These are phyloP conservation scores for Bicyclus anynana DNA, from an alignment of 1,140 invertebrate species.

Conservation along the genomic window DNA sequence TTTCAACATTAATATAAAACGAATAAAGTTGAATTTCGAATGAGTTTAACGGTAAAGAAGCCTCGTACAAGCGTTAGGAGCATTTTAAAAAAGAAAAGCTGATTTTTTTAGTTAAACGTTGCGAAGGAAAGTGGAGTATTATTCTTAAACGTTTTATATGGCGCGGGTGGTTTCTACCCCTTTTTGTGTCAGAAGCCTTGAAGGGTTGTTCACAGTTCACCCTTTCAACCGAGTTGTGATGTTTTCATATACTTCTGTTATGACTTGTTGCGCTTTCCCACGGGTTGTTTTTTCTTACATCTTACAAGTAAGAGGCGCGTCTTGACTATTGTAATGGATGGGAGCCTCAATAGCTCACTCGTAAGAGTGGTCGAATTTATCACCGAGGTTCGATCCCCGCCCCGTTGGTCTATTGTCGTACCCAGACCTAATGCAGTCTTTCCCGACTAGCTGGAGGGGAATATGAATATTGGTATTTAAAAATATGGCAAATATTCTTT, in stretches of 20 bases:
- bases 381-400: no score
- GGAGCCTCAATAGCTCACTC: no score
- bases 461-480: no score
- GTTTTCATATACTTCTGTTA: neutral
- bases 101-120: neutral
- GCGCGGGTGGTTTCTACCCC: neutral
- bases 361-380: no score
- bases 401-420: no score
- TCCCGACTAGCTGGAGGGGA: no score
- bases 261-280: no score
- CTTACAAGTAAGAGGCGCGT: no score
- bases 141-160: neutral
- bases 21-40: neutral
- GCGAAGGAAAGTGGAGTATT: neutral
- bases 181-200: neutral
- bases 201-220: neutral
- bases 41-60: neutral
- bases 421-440: no score
- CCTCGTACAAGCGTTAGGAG: neutral
- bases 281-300: no score
- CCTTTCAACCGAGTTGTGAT: neutral
- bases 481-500: no score
- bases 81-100: constrained; percentile 2
- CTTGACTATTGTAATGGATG: no score
- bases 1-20: neutral